phyloP scores from a whole-genome alignment of 2,797 vertebrate species.

The Rhinella marina region DNA sequence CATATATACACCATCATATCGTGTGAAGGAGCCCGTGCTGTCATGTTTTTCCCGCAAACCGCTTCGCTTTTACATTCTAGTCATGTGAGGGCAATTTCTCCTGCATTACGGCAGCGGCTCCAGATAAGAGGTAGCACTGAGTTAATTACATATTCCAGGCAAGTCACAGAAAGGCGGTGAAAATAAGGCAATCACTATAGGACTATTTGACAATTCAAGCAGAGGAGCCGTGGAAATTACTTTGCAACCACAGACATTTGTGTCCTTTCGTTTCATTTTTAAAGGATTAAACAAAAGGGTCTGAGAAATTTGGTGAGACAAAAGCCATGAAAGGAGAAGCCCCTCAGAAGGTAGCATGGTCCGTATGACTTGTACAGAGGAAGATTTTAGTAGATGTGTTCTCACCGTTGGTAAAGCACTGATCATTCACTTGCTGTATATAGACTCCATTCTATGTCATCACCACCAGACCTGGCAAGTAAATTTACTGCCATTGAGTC shows the following conservation, averaged over 20 bases:
- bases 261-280: slow-evolving; percentile 31
- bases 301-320: slow-evolving; percentile 3
- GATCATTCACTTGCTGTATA: background rate
- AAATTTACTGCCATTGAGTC: too few species aligned
- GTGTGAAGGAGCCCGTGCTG: slow-evolving; percentile 60
- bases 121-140: slow-evolving; percentile 55
- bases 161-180: slow-evolving; percentile 19
- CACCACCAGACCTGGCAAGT: background rate
- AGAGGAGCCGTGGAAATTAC: slow-evolving; percentile 21
- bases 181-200: slow-evolving; percentile 46
- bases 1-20: background rate
- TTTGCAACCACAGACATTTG: slow-evolving; percentile 41
- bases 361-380: background rate
- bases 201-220: slow-evolving; percentile 41
- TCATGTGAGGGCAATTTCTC: slow-evolving; percentile 59
- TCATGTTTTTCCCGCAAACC: slow-evolving; percentile 61
- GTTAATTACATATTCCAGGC: slow-evolving; percentile 62
- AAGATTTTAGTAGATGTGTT: background rate
- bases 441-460: background rate
- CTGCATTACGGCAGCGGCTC: slow-evolving; percentile 30
- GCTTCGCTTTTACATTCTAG: slow-evolving; percentile 62
- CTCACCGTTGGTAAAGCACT: background rate
- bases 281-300: slow-evolving; percentile 15
- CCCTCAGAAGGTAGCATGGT: background rate
- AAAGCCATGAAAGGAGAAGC: background rate